Evolutionary conservation across 2,888 invertebrate species (phyloP).

Genomic region (Tolmerus cingulatus): DNA sequence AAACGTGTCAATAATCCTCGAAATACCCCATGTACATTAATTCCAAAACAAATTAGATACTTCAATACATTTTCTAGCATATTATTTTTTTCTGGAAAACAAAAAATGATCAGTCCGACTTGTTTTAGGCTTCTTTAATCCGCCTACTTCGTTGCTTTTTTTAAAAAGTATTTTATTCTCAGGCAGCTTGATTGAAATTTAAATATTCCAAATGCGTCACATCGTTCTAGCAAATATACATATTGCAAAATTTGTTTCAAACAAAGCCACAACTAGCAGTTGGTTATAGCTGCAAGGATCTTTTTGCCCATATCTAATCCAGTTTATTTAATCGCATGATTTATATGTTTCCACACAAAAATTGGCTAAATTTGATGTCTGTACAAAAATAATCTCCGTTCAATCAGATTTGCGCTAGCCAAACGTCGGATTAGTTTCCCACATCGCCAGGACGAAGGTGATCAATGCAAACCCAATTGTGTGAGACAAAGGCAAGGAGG

Average conservation of each 20-base stretch:
- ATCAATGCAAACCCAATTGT: conserved; percentile 16
- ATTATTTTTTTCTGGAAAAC: no score
- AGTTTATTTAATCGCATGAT: not conserved
- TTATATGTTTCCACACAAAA: conserved; percentile 11
- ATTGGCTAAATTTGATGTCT: conserved; percentile 10
- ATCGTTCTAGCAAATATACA: not conserved
- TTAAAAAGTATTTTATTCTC: no score
- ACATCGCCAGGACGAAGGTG: not conserved
- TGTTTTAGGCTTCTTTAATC: no score
- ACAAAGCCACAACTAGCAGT: not conserved
- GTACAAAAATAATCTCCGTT: conserved; percentile 21
- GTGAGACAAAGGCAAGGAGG: not conserved
- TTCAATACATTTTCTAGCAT: no score
- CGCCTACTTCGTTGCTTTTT: no score
- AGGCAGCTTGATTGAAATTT: no score
- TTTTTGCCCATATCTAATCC: not conserved
- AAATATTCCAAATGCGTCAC: no score
- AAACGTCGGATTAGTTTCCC: conserved; percentile 27
- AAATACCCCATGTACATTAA: no score
- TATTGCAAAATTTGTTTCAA: not conserved
- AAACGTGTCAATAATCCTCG: no score
- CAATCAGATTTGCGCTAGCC: not conserved
- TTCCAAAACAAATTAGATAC: no score
- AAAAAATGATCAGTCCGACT: no score
- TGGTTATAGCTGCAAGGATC: not conserved